Base-by-base conservation (phyloP, 1,140 invertebrate species). In the Teleogryllus occipitalis region DNA sequence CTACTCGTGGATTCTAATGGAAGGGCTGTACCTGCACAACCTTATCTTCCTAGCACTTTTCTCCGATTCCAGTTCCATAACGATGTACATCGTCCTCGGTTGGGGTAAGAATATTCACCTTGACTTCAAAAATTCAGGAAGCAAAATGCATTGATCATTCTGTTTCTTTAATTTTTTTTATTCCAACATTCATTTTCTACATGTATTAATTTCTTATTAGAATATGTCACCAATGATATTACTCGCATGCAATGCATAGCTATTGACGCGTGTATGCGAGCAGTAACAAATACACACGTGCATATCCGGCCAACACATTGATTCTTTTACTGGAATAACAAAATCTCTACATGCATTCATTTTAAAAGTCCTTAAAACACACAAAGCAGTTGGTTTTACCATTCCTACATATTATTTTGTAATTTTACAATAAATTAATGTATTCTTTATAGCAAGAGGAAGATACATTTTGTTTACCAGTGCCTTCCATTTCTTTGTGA, bases 1-100 rank as follows among this genome's bases (percentile, higher is more conserved):
- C 85, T 93, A 93, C 81, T 90, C 89, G 7, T 94, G 93, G 93
- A 92, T 93, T 82, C 86, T 94, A 54, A 93, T 94, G 88, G 93
- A 94, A 85, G 93, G 92, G 0, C 83, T 94, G 0, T 94, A 93
- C 84, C 87, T 94, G 0, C 91, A 93, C 83, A 93, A 91, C 85
- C 85, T 94, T 15, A 89, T 94, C 76, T 92, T 92, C 83, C 84
- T 90, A 49, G 89, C 92, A 0, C 87, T 92, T 21, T 92, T 91
- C 82, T 88, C 89, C 0, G 91, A 93, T 82, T 89, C 88, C 14
- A 88, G 86, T 74, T 88, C 89, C 12, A 91, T 93, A 47, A 88
- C 87, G 15, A 82, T 88, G 14, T 93, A 93, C 83, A 88, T 92
- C 18, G 78, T 89, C 8, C 83, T 92, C 39, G 92, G 92, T 72